phyloP scores from a whole-genome alignment of 2,888 invertebrate species.

The Colostygia pectinataria region DNA sequence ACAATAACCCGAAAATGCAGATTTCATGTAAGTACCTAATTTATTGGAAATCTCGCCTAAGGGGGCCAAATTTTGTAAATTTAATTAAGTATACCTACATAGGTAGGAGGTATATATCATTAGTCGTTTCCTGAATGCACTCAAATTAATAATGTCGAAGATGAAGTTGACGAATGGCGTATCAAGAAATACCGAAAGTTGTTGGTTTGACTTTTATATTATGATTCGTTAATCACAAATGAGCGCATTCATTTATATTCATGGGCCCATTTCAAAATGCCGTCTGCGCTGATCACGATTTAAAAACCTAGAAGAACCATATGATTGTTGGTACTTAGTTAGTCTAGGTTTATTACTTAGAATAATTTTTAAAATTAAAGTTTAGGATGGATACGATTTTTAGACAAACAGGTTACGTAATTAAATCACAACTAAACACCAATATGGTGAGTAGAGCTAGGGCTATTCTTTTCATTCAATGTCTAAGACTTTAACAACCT shows the following conservation, averaged over 20 bases:
- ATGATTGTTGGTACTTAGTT: too few relatives aligned
- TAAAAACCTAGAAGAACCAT: neutral
- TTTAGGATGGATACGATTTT: too few relatives aligned
- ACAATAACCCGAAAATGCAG: conserved; percentile 41
- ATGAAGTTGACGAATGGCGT: conserved; percentile 42
- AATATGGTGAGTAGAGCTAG: too few relatives aligned
- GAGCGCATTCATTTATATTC: conserved; percentile 36
- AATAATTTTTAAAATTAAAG: too few relatives aligned
- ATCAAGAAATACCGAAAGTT: conserved; percentile 32
- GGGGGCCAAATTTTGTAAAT: conserved; percentile 46
- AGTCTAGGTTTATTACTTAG: too few relatives aligned
- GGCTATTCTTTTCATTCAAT: too few relatives aligned
- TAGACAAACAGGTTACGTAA: too few relatives aligned
- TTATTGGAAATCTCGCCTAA: conserved; percentile 37
- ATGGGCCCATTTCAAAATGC: conserved; percentile 25
- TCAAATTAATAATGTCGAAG: conserved; percentile 39
- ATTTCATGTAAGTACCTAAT: conserved; percentile 37
- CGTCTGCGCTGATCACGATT: neutral
- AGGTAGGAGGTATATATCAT: too few relatives aligned
- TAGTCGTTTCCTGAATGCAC: conserved; percentile 43
- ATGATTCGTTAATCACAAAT: conserved; percentile 38
- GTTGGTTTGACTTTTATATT: conserved; percentile 36
- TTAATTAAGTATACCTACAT: too few relatives aligned
- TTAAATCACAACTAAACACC: too few relatives aligned
- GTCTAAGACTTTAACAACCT: too few relatives aligned